Evolutionary conservation across 2,797 vertebrate species (phyloP), one percentile per base, ranked within the genome.

Genomic region (Thripadectes ignobilis): DNA sequence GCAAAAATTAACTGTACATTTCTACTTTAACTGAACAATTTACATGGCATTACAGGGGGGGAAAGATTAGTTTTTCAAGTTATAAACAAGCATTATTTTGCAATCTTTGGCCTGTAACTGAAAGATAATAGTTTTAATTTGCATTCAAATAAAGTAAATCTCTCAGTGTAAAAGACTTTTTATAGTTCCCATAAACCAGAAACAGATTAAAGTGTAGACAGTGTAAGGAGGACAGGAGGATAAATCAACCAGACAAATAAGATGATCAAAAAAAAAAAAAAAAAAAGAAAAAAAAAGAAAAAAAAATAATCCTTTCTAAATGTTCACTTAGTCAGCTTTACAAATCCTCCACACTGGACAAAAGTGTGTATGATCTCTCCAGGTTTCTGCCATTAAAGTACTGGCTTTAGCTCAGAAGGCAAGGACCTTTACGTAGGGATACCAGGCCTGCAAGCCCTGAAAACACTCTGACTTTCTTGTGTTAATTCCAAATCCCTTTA

Each of bases 71-170:
- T 63, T 93, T 93, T 73, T 61, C 67, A 96, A 96, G 92, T 96
- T 97, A 93, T 93, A 96, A 96, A 95, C 91, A 93, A 95, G 65
- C 52, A 86, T 74, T 93, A 67, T 51, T 97, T 97, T 96, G 96
- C 96, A 97, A 97, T 97, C 97, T 97, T 97, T 98, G 97, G 96
- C 97, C 96, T 97, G 96, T 98, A 97, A 98, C 91, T 94, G 94
- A 97, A 97, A 94, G 89, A 96, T 94, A 96, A 97, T 95, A 97
- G 96, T 97, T 98, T 97, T 97, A 95, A 97, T 98, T 97, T 98
- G 96, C 96, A 97, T 97, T 97, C 97, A 97, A 95, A 97, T 97
- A 97, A 98, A 97, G 94, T 92, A 96, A 97, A 97, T 96, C 88
- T 97, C 93, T 94, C 80, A 95, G 66, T 92, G 87, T 92, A 97